Evolutionary conservation across 2,888 invertebrate genomes (phyloP).

Genomic region (Lochmaea capreae): DNA sequence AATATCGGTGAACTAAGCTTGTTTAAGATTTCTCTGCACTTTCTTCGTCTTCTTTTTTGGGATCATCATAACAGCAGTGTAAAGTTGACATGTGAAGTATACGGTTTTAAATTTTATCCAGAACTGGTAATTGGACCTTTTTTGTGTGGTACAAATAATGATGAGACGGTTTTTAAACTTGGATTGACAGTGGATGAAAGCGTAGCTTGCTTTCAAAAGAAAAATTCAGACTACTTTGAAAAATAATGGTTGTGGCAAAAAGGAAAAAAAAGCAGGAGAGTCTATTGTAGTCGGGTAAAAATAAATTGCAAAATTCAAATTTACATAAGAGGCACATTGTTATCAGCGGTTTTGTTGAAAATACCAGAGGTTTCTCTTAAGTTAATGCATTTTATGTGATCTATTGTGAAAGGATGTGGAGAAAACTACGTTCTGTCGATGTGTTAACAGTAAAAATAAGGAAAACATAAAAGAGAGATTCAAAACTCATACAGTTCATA

Average conservation of each 20-base stretch:
- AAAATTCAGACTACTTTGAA: neutral
- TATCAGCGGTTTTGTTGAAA: neutral
- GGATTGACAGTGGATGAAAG: neutral
- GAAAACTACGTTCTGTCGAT: neutral
- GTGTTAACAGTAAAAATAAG: neutral
- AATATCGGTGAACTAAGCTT: too few relatives aligned
- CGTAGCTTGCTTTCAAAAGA: neutral
- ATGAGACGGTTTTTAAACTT: neutral
- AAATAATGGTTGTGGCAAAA: neutral
- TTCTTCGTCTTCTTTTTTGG: too few relatives aligned
- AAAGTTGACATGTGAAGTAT: too few relatives aligned
- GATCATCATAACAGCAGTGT: too few relatives aligned
- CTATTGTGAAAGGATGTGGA: neutral
- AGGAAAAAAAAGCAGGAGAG: neutral
- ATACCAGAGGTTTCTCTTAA: neutral
- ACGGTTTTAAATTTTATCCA: too few relatives aligned
- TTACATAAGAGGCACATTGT: neutral
- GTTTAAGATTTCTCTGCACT: too few relatives aligned
- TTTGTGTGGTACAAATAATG: neutral
- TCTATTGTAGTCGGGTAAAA: neutral
- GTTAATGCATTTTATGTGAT: neutral
- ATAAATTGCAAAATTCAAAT: neutral
- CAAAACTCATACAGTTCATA: neutral
- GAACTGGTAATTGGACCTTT: too few relatives aligned
- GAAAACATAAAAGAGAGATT: neutral